phyloP scores from a whole-genome alignment of 2,888 invertebrate species.

The Cephus nigrinus region DNA sequence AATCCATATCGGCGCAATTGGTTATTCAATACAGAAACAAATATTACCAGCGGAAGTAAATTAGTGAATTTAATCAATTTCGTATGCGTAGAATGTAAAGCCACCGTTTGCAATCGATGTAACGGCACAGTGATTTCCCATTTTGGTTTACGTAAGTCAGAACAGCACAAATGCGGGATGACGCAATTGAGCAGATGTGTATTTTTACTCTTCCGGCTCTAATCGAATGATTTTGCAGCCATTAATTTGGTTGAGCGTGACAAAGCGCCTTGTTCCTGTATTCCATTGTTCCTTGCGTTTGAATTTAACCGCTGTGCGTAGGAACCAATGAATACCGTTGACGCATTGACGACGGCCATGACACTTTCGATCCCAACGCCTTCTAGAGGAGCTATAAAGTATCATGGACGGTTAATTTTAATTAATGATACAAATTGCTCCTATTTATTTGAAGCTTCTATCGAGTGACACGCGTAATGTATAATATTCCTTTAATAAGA shows the following conservation, averaged over 20 bases:
- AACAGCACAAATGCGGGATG: neutral
- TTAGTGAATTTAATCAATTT: neutral
- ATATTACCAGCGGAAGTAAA: neutral
- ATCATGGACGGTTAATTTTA: neutral
- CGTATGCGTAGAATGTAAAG: neutral
- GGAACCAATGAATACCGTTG: neutral
- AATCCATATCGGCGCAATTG: neutral
- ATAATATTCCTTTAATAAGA: neutral
- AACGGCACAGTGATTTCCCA: neutral
- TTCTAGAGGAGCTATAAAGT: neutral
- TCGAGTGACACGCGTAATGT: neutral
- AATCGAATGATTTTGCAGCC: neutral
- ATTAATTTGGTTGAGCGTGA: neutral
- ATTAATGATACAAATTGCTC: neutral
- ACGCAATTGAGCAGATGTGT: neutral
- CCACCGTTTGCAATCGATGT: neutral
- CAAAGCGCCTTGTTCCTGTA: neutral
- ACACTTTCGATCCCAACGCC: neutral
- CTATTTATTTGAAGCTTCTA: neutral
- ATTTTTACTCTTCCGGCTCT: neutral
- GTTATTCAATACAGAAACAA: neutral
- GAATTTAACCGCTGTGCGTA: neutral
- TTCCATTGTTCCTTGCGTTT: neutral
- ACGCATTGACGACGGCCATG: neutral
- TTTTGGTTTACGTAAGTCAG: neutral